phyloP scores from a whole-genome alignment of 2,113 vertebrate genomes.

The Apteryx owenii region DNA sequence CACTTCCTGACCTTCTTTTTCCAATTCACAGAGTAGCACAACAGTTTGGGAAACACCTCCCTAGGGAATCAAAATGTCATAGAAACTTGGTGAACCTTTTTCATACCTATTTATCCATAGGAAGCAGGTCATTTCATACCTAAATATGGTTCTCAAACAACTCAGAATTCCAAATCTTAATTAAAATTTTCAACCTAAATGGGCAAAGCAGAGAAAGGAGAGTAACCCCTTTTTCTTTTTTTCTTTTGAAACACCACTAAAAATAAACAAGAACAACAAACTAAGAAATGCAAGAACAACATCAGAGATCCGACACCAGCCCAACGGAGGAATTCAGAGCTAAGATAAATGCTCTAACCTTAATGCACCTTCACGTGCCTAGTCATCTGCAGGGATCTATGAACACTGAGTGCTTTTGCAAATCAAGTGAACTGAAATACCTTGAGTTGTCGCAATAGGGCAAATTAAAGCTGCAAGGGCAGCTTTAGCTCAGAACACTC shows the following conservation, averaged over 20 bases:
- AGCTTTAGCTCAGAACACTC: not conserved
- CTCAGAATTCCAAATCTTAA: not conserved
- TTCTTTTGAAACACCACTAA: not conserved
- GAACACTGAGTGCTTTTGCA: slow-evolving; percentile 33
- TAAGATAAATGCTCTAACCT: slow-evolving; percentile 54
- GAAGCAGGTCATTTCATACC: slow-evolving; percentile 17
- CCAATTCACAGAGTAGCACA: not conserved
- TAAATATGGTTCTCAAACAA: slow-evolving; percentile 4
- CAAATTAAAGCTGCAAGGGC: slow-evolving; percentile 37
- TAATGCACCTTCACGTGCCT: slow-evolving; percentile 48
- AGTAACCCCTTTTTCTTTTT: not conserved
- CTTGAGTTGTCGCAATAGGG: not conserved
- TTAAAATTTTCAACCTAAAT: slow-evolving; percentile 6
- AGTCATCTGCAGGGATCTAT: slow-evolving; percentile 42
- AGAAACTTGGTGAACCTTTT: not conserved
- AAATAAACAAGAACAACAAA: slow-evolving; percentile 28
- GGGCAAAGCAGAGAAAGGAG: not conserved
- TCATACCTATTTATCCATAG: slow-evolving; percentile 10
- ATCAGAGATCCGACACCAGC: not conserved
- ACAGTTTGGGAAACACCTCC: not conserved
- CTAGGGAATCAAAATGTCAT: not conserved
- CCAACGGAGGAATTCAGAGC: slow-evolving; percentile 34
- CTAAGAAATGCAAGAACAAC: not conserved
- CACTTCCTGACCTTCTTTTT: slow-evolving; percentile 40
- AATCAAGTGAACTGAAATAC: slow-evolving; percentile 26